Base-by-base conservation (phyloP, 2,888 invertebrate genomes). In the Holacanthella duospinosa region DNA sequence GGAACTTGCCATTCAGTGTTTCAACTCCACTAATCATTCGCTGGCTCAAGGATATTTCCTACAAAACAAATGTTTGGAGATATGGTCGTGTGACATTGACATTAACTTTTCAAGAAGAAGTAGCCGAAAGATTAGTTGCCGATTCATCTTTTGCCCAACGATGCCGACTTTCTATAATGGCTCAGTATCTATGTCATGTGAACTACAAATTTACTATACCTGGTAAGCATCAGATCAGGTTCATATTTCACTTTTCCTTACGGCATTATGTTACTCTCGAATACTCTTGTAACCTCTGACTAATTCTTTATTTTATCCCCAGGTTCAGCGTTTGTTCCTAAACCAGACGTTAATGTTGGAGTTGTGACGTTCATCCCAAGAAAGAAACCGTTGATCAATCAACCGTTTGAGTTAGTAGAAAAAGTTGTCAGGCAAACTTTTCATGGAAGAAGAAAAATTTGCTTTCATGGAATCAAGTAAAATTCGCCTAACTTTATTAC, bases 71-170 rank as follows among this genome's bases (percentile, higher is more conserved):
- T 3, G 86, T 89, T 0, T 95, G 93, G 87, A 77, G 80, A 0
- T 85, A 86, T 75, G 94, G 93, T 0, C 82, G 97, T 55, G 84
- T 89, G 0, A 82, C 85, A 62, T 85, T 99, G 86, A 91, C 93
- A 0, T 79, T 99, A 58, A 97, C 97, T 12, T 99, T 99, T 81
- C 99, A 99, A 78, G 88, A 93, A 75, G 96, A 97, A 82, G 94
- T 99, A 0, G 97, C 93, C 0, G 88, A 94, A 76, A 82, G 99
- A 71, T 88, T 99, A 78, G 85, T 86, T 4, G 93, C 96, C 1
- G 81, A 82, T 0, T 80, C 86, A 12, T 78, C 82, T 25, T 77
- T 83, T 58, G 77, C 79, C 1, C 87, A 91, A 75, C 82, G 99
- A 71, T 91, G 92, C 76, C 82, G 96, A 29, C 79, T 99, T 25